A percentile compares a stretch with the other conserved stretches of the same genome.
Evolutionary conservation across 2,113 vertebrate genomes (phyloP).

Genomic region (Grallaria varia): DNA sequence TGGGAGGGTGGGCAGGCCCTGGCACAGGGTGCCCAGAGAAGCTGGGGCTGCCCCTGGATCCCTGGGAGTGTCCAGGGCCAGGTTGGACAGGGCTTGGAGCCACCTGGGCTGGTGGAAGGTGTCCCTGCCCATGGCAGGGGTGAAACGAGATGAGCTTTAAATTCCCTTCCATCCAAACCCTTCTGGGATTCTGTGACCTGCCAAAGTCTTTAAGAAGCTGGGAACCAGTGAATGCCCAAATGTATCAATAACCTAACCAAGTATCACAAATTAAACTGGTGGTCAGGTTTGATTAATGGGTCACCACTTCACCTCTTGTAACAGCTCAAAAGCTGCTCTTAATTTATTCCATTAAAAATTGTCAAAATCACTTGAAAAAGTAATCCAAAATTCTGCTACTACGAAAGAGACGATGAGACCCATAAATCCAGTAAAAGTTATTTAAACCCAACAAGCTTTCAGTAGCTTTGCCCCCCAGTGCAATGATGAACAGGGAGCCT

Average conservation of each 20-base stretch:
- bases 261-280: neutral
- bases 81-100: neutral
- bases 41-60: neutral
- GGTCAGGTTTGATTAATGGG: neutral
- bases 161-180: neutral
- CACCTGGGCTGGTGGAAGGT: accelerated
- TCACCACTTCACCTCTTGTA: neutral
- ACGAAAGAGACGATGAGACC: neutral
- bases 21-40: neutral
- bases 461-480: accelerated
- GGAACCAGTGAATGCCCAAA: neutral
- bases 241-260: neutral
- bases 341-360: neutral
- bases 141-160: neutral
- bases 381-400: neutral
- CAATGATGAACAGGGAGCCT: neutral
- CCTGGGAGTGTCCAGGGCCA: neutral
- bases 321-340: neutral
- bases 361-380: neutral
- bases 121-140: neutral
- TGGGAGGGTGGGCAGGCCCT: neutral
- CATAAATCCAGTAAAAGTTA: neutral
- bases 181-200: neutral
- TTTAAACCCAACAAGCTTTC: neutral
- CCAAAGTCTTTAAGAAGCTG: neutral